These are phyloP conservation scores for Garra rufa DNA, from an alignment of 2,113 vertebrate genomes.

Conservation along the genomic window DNA sequence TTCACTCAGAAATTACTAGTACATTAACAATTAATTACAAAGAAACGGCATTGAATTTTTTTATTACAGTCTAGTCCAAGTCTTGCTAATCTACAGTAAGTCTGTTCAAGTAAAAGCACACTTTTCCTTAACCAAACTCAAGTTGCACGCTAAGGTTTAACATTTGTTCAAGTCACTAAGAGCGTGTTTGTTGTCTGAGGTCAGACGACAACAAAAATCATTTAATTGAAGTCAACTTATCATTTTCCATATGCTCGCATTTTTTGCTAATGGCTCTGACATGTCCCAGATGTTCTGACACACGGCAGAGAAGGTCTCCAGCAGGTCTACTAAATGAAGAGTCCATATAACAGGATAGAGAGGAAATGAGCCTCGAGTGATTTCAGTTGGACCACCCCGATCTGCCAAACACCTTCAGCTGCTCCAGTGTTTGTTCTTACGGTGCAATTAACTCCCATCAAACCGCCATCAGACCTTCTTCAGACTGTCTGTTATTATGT, in stretches of 20 bases:
- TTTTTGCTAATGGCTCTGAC: not conserved
- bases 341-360: not conserved
- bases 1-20: not conserved
- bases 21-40: too few relatives aligned
- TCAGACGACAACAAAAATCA: not conserved
- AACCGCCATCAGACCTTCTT: not conserved
- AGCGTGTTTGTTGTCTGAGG: not conserved
- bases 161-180: not conserved
- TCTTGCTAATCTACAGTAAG: not conserved
- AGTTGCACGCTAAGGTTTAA: not conserved
- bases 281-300: slow-evolving; percentile 19
- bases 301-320: slow-evolving; percentile 22
- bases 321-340: slow-evolving; percentile 2
- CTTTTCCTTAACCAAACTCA: not conserved
- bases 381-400: slow-evolving; percentile 21
- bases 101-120: not conserved
- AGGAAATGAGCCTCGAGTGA: slow-evolving; percentile 30
- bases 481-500: not conserved
- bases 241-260: slow-evolving; percentile 12
- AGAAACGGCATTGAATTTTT: too few relatives aligned
- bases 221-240: not conserved
- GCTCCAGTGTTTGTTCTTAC: not conserved
- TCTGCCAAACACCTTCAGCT: not conserved
- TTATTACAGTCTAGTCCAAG: not conserved
- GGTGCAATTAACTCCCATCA: not conserved